A percentile compares a stretch with the other conserved stretches of the same genome.
Conservation (phyloP, 2,888 invertebrate species). For the Campoletis raptor region DNA sequence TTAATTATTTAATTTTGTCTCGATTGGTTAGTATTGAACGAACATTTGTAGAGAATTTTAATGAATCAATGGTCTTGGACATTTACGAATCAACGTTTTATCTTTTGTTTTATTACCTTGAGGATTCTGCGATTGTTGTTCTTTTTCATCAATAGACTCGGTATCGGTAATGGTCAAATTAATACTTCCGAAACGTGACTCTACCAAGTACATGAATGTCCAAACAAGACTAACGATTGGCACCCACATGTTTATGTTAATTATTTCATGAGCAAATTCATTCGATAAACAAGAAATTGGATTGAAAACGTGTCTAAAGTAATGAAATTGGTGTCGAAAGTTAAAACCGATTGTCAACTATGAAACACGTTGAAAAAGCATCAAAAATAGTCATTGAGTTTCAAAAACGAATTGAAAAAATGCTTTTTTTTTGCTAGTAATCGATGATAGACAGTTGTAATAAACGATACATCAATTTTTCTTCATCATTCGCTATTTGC, state of each 20-base stretch:
- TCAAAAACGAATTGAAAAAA: background rate
- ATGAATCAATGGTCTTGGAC: background rate
- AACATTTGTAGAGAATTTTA: too few species aligned
- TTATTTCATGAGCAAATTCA: background rate
- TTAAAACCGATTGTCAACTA: background rate
- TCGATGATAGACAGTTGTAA: background rate
- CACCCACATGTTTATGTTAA: conserved; percentile 75
- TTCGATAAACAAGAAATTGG: too few species aligned
- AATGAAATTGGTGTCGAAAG: background rate
- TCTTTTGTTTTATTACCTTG: conserved; percentile 50
- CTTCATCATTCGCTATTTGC: conserved; percentile 53
- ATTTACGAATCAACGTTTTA: background rate
- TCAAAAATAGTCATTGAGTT: background rate
- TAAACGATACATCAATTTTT: conserved; percentile 7
- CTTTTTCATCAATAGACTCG: conserved; percentile 30
- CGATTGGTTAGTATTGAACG: too few species aligned
- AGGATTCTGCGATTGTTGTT: conserved; percentile 35
- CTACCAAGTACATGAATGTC: conserved; percentile 76
- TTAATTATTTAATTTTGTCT: background rate
- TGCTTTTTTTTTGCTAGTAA: background rate
- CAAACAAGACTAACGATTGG: conserved; percentile 77
- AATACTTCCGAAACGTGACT: conserved; percentile 65
- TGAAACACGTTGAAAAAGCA: background rate
- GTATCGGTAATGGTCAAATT: conserved; percentile 24
- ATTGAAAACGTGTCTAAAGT: background rate